phyloP scores from a whole-genome alignment of 2,113 vertebrate species.

The Marmota monax region DNA sequence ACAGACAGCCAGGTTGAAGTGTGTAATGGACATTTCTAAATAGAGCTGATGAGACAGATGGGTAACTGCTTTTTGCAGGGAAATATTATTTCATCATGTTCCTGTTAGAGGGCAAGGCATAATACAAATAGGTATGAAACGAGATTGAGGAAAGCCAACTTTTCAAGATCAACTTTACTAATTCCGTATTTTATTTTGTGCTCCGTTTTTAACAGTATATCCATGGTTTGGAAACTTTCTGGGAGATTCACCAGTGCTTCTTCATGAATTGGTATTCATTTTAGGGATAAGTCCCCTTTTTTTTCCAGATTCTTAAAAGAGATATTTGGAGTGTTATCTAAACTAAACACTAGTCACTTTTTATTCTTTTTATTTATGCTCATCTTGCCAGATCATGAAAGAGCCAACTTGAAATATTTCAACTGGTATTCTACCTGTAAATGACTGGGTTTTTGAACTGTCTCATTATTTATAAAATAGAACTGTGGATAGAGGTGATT shows the following conservation, averaged over 20 bases:
- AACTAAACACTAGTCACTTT: neutral
- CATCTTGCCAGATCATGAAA: conserved; percentile 12
- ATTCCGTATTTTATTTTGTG: neutral
- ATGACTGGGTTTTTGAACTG: conserved; percentile 13
- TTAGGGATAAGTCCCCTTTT: neutral
- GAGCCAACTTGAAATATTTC: neutral
- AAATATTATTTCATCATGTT: neutral
- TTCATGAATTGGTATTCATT: neutral
- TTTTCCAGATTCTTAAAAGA: conserved; percentile 17
- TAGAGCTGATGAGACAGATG: neutral
- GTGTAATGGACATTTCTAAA: neutral
- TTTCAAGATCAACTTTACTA: neutral
- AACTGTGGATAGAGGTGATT: conserved; percentile 11
- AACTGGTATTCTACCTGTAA: conserved; percentile 8
- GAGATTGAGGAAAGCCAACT: neutral
- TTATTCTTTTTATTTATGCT: conserved; percentile 19
- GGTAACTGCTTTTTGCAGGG: conserved; percentile 24
- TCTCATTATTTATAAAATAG: conserved; percentile 43
- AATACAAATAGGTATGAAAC: neutral
- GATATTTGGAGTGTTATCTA: conserved; percentile 44
- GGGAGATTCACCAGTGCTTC: neutral
- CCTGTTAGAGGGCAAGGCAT: neutral
- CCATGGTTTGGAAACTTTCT: conserved; percentile 3
- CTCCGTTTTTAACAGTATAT: neutral
- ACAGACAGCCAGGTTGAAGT: neutral